These are phyloP conservation scores for Idaea dimidiata DNA, from an alignment of 2,888 invertebrate genomes.

Conservation along the genomic window DNA sequence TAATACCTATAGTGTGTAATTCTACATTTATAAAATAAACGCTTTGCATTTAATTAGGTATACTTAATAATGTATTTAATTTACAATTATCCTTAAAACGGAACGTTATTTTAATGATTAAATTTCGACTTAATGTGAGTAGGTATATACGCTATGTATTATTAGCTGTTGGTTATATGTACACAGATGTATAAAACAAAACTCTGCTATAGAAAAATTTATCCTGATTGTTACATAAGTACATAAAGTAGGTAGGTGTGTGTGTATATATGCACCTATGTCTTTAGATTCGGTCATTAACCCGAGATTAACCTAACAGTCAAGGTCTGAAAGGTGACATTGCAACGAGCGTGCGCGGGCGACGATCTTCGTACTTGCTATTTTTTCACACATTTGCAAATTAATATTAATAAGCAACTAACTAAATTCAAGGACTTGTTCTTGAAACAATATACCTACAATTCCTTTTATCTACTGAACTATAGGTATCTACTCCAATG, in stretches of 20 bases:
- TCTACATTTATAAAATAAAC: too few relatives aligned
- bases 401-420: background rate
- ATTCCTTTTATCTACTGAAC: background rate
- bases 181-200: background rate
- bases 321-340: conserved; percentile 66
- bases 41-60: too few relatives aligned
- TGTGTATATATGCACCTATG: conserved; percentile 15
- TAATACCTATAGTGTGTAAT: too few relatives aligned
- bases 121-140: too few relatives aligned
- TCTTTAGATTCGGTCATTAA: conserved; percentile 55
- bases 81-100: conserved; percentile 12
- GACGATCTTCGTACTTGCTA: conserved; percentile 30
- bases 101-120: too few relatives aligned
- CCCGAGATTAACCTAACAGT: conserved; percentile 50
- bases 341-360: conserved; percentile 51
- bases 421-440: background rate
- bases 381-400: conserved; percentile 20
- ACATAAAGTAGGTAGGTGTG: conserved; percentile 21
- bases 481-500: too few relatives aligned
- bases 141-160: background rate
- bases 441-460: background rate
- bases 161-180: background rate
- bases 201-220: background rate
- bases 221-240: background rate
- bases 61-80: conserved; percentile 4